Evolutionary conservation across 2,113 vertebrate species (phyloP).

Genomic region (Poecilia latipinna): DNA sequence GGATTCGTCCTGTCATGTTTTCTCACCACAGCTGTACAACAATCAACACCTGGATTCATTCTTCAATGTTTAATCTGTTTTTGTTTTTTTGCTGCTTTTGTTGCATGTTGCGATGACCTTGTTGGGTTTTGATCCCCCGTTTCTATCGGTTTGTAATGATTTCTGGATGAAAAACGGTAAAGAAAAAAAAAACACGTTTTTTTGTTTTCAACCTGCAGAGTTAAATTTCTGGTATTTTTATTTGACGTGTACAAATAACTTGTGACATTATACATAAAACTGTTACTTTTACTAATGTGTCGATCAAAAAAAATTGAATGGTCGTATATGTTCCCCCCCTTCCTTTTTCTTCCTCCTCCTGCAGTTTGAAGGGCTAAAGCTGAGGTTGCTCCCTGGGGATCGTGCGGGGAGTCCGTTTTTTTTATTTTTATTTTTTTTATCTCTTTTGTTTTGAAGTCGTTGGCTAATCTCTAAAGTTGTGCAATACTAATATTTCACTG

Average conservation of each 20-base stretch:
- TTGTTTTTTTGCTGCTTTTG: slow-evolving; percentile 74
- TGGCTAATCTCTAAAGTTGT: slow-evolving; percentile 70
- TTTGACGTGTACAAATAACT: slow-evolving; percentile 96
- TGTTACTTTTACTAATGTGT: slow-evolving; percentile 91
- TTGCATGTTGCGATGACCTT: slow-evolving; percentile 93
- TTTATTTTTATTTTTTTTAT: no score
- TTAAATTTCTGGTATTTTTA: slow-evolving; percentile 89
- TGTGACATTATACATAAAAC: slow-evolving; percentile 90
- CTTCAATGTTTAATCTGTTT: slow-evolving; percentile 79
- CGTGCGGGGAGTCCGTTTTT: slow-evolving; percentile 1
- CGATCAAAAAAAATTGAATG: slow-evolving; percentile 84
- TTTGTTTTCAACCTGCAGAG: slow-evolving; percentile 71
- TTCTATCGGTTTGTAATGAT: slow-evolving; percentile 84
- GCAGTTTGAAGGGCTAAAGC: slow-evolving; percentile 56
- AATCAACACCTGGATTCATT: slow-evolving; percentile 66
- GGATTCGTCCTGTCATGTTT: slow-evolving; percentile 75
- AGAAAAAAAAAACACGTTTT: slow-evolving; percentile 45
- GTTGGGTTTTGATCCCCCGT: slow-evolving; percentile 79
- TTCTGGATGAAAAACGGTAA: slow-evolving; percentile 77
- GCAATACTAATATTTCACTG: slow-evolving; percentile 70
- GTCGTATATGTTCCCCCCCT: slow-evolving; percentile 55
- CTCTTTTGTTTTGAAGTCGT: slow-evolving; percentile 1
- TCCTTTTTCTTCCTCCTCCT: slow-evolving; percentile 21
- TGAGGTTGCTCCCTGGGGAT: slow-evolving; percentile 71
- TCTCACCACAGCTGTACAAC: slow-evolving; percentile 84